Evolutionary conservation across 2,113 vertebrate genomes (phyloP).

Genomic region (Clarias magur): DNA sequence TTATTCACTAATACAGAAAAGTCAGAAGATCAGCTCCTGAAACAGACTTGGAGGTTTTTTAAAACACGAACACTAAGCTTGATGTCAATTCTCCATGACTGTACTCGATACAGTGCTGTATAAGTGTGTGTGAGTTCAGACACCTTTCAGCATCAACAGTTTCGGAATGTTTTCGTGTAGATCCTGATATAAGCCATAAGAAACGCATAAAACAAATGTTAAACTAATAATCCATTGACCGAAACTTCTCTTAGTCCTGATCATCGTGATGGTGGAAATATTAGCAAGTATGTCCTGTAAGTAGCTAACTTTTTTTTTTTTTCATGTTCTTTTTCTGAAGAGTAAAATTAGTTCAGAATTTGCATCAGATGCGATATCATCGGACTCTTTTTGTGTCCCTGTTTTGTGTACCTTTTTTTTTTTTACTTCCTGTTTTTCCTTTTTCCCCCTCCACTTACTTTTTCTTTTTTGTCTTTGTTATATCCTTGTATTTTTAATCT

Average conservation of each 20-base stretch:
- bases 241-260: not conserved
- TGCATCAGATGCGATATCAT: not conserved
- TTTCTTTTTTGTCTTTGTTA: no score
- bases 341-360: not conserved
- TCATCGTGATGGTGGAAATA: not conserved
- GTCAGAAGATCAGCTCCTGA: no score
- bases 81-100: not conserved
- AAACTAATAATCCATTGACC: not conserved
- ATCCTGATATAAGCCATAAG: not conserved
- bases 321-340: not conserved
- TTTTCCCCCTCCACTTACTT: slow-evolving; percentile 1
- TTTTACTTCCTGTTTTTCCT: slow-evolving; percentile 36
- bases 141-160: not conserved
- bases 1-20: not conserved
- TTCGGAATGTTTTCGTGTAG: not conserved
- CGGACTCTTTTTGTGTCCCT: not conserved
- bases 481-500: no score
- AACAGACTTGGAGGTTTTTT: not conserved
- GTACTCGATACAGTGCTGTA: not conserved
- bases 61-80: not conserved
- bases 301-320: not conserved
- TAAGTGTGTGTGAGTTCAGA: not conserved
- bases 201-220: not conserved
- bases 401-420: not conserved
- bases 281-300: not conserved